Evolutionary conservation across 2,888 invertebrate species (phyloP), one percentile per base, ranked within the genome.

Genomic region (Agelastica alni): DNA sequence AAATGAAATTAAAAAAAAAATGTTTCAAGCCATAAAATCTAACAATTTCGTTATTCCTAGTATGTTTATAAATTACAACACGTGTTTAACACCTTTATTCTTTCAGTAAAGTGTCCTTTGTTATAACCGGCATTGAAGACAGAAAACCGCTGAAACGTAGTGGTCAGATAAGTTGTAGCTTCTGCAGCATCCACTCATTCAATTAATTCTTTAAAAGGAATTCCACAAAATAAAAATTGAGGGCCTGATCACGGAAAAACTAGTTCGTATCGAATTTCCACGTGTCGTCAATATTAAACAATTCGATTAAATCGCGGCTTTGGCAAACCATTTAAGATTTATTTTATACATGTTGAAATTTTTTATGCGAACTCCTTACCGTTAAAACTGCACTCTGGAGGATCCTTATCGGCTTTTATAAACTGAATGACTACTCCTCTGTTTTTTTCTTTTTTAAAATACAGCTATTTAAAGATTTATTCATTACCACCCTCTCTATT

Each of bases 261-360:
- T 37, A 44, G 51, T 44, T 51, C 51, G 44, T 43, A 30, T 45
- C 51, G 42, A 51, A 43, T 43, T 43, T 42, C 43, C 42, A 51
- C 51, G 51, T 51, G 42, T 49, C 34, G 41, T 49, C 49, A 42
- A 49, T 72, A 72, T 71, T 70, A 70, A 70, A 68, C 70, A 70
- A 70, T 71, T 70, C 69, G 69, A 72, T 72, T 71, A 71, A 71
- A 71, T 69, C 67, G 61, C 62, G 64, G 64, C 64, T 65, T 68
- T 64, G 63, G 67, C 67, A 67, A 68, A 68, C 68, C 68, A 65
- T 65, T 66, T 60, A 62, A 66, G 65, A 70, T 69, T 69, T 69
- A 70, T 69, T 64, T 65, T 64, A 60, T 51, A 59, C 62, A 61
- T 64, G 69, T 70, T 68, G 69, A 67, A 67, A 69, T 69, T 68